These are phyloP conservation scores for Catharus ustulatus DNA, from an alignment of 2,797 vertebrate genomes.

Conservation along the genomic window DNA sequence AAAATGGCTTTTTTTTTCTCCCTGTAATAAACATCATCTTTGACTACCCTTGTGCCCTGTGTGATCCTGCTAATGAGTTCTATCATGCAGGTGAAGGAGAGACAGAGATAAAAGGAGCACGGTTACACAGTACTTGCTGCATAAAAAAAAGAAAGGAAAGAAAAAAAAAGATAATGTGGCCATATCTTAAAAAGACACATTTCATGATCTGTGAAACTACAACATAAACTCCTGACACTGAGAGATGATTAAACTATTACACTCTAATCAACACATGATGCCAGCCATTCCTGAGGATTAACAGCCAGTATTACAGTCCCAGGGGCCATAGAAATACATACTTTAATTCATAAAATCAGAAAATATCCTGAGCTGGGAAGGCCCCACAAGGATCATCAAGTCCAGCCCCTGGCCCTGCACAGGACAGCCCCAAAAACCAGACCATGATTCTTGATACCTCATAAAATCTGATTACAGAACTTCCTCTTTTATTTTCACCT, in stretches of 20 bases:
- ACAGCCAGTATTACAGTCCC: neutral
- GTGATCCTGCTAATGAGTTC: slow-evolving; percentile 20
- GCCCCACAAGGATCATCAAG: neutral
- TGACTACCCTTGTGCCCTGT: neutral
- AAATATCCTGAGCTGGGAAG: neutral
- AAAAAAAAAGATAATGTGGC: neutral
- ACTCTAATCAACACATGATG: slow-evolving; percentile 40
- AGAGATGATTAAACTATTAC: slow-evolving; percentile 64
- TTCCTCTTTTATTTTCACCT: neutral
- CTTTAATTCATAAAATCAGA: neutral
- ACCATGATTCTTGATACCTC: neutral
- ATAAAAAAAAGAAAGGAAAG: neutral
- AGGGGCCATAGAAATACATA: neutral
- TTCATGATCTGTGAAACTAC: slow-evolving; percentile 67
- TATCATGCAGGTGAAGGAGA: neutral
- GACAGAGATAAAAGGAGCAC: slow-evolving; percentile 14
- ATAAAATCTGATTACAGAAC: neutral
- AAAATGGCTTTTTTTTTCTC: neutral
- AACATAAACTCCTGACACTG: slow-evolving; percentile 38
- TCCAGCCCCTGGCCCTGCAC: neutral
- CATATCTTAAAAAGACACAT: slow-evolving; percentile 66
- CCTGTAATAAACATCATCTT: neutral
- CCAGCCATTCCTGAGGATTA: slow-evolving; percentile 43
- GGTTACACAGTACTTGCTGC: neutral
- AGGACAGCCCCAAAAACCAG: neutral